Base-by-base conservation (phyloP, 2,888 invertebrate genomes). In the Leptopterna dolabrata region DNA sequence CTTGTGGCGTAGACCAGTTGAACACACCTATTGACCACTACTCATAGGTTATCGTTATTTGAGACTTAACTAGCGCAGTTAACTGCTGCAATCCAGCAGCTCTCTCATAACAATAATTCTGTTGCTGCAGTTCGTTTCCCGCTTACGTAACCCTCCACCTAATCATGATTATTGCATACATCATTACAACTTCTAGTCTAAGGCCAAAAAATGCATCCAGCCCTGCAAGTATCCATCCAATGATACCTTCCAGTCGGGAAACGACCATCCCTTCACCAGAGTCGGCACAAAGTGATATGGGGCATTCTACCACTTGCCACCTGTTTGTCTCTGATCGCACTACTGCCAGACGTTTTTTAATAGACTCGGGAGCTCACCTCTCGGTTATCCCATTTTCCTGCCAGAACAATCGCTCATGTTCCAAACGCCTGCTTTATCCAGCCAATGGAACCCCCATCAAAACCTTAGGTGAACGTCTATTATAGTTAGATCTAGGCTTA, bases 281-380 rank as follows among this genome's bases (percentile, higher is more conserved):
- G 7, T 6, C 63, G 63, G 63, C 63, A 63, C 19, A 63, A n/a
- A 63, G 63, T 27, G 27, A 27, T 9, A 9, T 11, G 63, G 63
- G 27, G 6, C 6, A 27, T 9, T 6, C 24, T 9, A 4, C 63
- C 4, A 9, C n/a, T 16, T 24, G 82, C 82, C 51, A 55, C 14
- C 55, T 36, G 19, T 45, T 43, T 24, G 27, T 43, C 7, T 24
- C 63, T 30, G 47, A 43, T 24, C 82, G 87, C 0, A 87, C 87
- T 43, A 51, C 87, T 3, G 88, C 87, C 80, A 84, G 86, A 36
- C 9, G 27, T 9, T 80, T 43, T 27, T 41, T 80, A 7, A 27
- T 80, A n/a, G 80, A 80, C 43, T 24, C 45, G 7, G 80, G 80
- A 7, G 80, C 80, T 4, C 41, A 80, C 80, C 16, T 80, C 19